Evolutionary conservation across 64 coral and sea anemone species (phyloP).

Genomic region (Actinia tenebrosa): DNA sequence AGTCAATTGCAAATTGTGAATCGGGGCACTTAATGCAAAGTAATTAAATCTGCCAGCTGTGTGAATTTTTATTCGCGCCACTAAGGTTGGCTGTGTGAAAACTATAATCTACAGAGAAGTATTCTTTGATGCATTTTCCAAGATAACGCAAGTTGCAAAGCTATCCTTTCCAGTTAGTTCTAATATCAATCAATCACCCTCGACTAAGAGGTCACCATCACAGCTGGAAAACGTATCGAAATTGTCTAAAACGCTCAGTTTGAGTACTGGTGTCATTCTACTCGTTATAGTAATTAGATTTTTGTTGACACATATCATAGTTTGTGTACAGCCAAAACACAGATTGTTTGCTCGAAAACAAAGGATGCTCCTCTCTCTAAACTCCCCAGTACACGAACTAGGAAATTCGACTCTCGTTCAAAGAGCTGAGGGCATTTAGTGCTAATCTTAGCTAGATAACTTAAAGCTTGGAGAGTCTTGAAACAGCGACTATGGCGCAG

Average conservation of each 20-base stretch:
- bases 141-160: not conserved
- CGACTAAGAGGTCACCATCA: not conserved
- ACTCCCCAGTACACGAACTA: not conserved
- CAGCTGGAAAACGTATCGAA: not conserved
- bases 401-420: not conserved
- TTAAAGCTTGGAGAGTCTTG: not conserved
- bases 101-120: not conserved
- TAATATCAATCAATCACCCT: not conserved
- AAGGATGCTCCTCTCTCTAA: not conserved
- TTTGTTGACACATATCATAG: not conserved
- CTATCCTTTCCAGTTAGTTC: not conserved
- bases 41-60: no score
- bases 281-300: conserved; percentile 3
- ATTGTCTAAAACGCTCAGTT: not conserved
- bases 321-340: not conserved
- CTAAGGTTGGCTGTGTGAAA: no score
- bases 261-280: not conserved
- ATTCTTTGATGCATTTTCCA: not conserved
- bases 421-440: not conserved
- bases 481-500: not conserved
- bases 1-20: not conserved
- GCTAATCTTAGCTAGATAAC: not conserved
- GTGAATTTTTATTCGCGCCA: no score
- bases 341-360: not conserved
- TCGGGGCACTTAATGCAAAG: not conserved